A percentile compares a stretch with the other conserved stretches of the same genome.
Evolutionary conservation across 2,797 vertebrate genomes (phyloP).

Genomic region (Spondyliosoma cantharus): DNA sequence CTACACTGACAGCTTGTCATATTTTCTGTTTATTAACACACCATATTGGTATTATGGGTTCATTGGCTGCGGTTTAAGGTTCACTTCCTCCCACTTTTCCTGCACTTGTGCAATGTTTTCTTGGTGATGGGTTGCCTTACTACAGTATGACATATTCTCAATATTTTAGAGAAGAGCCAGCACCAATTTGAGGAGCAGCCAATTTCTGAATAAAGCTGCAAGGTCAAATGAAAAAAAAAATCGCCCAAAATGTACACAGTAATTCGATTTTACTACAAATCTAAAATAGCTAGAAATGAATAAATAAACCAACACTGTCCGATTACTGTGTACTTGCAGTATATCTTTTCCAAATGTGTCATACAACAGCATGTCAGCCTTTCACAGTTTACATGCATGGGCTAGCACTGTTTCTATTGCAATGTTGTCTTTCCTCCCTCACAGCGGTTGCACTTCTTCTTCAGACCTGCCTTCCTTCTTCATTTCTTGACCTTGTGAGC

Average conservation of each 20-base stretch:
- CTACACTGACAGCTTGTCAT: not conserved
- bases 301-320: not conserved
- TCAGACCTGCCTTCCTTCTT: not conserved
- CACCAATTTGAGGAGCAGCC: not conserved
- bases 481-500: constrained; percentile 49
- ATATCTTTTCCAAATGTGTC: not conserved
- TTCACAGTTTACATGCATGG: constrained; percentile 44
- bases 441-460: constrained; percentile 26
- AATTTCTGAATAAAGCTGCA: constrained; percentile 2
- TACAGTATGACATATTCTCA: constrained; percentile 8
- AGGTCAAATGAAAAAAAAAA: not conserved
- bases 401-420: constrained; percentile 27
- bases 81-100: not conserved
- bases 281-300: not conserved
- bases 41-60: not conserved
- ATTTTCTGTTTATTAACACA: not conserved
- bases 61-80: constrained; percentile 59
- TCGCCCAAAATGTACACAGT: not conserved
- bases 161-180: not conserved
- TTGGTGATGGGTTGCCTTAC: constrained; percentile 32
- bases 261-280: no score
- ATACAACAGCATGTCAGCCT: constrained; percentile 43
- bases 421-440: not conserved
- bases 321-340: not conserved
- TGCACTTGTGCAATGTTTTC: constrained; percentile 15